Evolutionary conservation across 2,797 vertebrate genomes (phyloP), one percentile per base, ranked within the genome.

Genomic region (Sebastes minor): DNA sequence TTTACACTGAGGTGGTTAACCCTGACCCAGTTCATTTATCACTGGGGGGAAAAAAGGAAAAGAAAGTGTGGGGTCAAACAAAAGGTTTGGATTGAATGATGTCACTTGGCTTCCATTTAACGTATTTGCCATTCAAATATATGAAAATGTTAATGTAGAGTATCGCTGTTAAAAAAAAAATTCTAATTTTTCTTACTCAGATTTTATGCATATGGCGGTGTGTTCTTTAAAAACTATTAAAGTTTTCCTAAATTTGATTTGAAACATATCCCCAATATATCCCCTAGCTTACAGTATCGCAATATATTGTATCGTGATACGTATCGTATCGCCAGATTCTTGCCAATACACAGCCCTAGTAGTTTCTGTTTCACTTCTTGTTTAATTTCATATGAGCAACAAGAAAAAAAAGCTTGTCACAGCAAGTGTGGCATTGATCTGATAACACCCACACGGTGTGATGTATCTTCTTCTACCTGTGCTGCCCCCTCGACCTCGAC

Each of bases 1-100:
- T 93, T 94, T 93, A 94, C 88, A 90, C 84, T 35, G 79, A 88
- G 89, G 85, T 82, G 86, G 86, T 92, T 94, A 88, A 92, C 90
- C 82, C 84, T 16, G 74, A 80, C 81, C 80, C 61, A 80, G 83
- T 88, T 86, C 88, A 84, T 92, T 88, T 87, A 91, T 93, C 90
- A 90, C 82, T 4, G 42, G 70, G 63, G 71, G 62, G 30, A 3
- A 2, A 22, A 46, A 33, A 28, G 5, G 33, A 11, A 6, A 4
- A n/a, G 30, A 32, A 65, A 72, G 20, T 72, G 52, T 72, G 49
- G 65, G 66, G 80, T 78, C 76, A 89, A 76, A 76, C 22, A 71
- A 62, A 83, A 78, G 46, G 18, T 71, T 69, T 28, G 16, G 59
- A 55, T 6, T 49, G 57, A 83, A 66, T 64, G 57, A 74, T 52